Evolutionary conservation across 2,797 vertebrate species (phyloP).

Genomic region (Lutjanus campechanus): DNA sequence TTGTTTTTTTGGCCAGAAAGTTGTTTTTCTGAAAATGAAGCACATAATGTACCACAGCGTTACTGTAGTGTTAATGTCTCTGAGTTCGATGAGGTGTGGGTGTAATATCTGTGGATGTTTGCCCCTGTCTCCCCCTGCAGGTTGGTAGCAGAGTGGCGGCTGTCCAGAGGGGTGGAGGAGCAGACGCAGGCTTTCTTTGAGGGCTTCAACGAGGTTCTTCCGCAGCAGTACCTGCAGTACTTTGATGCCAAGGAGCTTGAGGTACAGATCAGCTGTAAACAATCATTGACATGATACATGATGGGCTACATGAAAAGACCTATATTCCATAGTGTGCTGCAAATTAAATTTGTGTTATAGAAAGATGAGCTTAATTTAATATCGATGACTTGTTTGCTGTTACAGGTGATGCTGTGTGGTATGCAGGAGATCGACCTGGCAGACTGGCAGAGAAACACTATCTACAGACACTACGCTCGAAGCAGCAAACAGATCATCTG

Average conservation of each 20-base stretch:
- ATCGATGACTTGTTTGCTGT: background rate
- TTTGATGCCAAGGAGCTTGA: conserved; percentile 99
- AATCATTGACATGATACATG: background rate
- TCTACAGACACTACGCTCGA: conserved; percentile 96
- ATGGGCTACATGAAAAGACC: background rate
- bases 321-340: background rate
- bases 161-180: conserved; percentile 97
- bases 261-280: conserved; percentile 76
- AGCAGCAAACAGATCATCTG: conserved; percentile 99
- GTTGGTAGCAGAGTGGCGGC: conserved; percentile 96
- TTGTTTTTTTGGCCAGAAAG: background rate
- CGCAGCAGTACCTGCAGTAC: conserved; percentile 97
- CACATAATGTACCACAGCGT: background rate
- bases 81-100: conserved; percentile 62
- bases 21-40: background rate
- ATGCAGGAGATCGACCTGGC: conserved; percentile 98
- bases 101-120: conserved; percentile 89
- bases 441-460: conserved; percentile 97
- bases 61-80: background rate
- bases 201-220: conserved; percentile 98
- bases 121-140: conserved; percentile 71
- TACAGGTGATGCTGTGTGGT: conserved; percentile 96
- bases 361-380: background rate
- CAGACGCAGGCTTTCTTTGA: conserved; percentile 98
- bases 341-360: background rate